Evolutionary conservation across 2,113 vertebrate genomes (phyloP).

Genomic region (Saccopteryx bilineata): DNA sequence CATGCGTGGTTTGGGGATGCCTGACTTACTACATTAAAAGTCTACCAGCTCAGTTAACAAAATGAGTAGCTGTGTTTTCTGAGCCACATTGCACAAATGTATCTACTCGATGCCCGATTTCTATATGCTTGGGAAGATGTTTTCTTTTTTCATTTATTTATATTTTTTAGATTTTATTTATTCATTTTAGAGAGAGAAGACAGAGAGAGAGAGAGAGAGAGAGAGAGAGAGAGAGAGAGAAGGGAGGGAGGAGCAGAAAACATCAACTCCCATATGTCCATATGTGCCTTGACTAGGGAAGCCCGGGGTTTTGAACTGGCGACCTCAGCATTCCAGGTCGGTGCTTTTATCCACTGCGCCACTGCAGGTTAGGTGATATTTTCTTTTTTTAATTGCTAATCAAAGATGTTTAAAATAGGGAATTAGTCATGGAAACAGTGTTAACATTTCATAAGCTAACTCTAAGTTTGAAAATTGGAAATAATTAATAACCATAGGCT

Average conservation of each 20-base stretch:
- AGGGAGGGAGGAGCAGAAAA: too few relatives aligned
- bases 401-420: conserved; percentile 49
- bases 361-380: too few relatives aligned
- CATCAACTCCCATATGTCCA: too few relatives aligned
- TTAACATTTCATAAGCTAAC: conserved; percentile 34
- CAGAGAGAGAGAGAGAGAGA: too few relatives aligned
- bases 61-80: conserved; percentile 48
- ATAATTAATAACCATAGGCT: conserved; percentile 58
- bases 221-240: too few relatives aligned
- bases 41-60: conserved; percentile 48
- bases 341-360: too few relatives aligned
- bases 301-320: too few relatives aligned
- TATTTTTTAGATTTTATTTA: too few relatives aligned
- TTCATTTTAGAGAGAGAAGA: too few relatives aligned
- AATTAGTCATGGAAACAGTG: conserved; percentile 61
- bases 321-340: too few relatives aligned
- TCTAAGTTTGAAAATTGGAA: conserved; percentile 59
- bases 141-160: not conserved
- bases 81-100: conserved; percentile 36
- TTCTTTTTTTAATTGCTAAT: conserved; percentile 33
- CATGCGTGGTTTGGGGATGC: too few relatives aligned
- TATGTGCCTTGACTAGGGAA: too few relatives aligned
- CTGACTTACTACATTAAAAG: not conserved
- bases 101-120: conserved; percentile 54
- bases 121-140: conserved; percentile 17